Conservation (phyloP, 2,797 vertebrate genomes). For the Amblyopsis hoosieri region DNA sequence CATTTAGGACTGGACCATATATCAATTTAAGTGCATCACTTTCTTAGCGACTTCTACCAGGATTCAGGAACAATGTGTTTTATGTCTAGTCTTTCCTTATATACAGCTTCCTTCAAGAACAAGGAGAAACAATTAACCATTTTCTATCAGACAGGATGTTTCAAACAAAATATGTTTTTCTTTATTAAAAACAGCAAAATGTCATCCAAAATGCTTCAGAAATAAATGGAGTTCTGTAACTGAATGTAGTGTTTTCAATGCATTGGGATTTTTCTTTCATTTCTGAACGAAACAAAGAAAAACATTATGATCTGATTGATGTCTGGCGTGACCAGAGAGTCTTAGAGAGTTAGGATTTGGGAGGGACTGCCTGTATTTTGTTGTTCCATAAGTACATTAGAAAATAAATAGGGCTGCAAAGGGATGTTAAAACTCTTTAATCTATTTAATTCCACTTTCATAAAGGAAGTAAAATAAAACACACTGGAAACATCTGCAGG, state of each 20-base stretch:
- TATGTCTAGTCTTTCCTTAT: not conserved
- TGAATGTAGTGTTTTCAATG: conserved; percentile 21
- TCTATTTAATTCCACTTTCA: conserved; percentile 5
- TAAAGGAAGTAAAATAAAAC: not conserved
- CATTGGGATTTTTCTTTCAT: conserved; percentile 25
- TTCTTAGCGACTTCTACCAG: not conserved
- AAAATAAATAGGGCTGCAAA: conserved; percentile 21
- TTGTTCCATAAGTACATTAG: conserved; percentile 28
- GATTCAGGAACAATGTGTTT: not conserved
- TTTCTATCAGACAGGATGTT: conserved; percentile 5
- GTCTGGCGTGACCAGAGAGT: conserved; percentile 23
- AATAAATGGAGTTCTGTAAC: conserved; percentile 19
- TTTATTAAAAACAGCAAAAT: conserved; percentile 28
- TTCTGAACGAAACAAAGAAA: conserved; percentile 45
- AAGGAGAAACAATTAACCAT: not conserved
- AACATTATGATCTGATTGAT: conserved; percentile 30
- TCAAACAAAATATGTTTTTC: conserved; percentile 10
- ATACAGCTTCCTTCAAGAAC: conserved; percentile 1
- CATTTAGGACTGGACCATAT: not conserved
- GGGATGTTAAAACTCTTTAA: conserved; percentile 22
- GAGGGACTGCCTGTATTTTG: conserved; percentile 18
- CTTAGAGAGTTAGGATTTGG: conserved; percentile 12
- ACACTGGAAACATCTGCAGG: not conserved
- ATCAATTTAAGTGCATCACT: not conserved
- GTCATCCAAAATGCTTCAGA: conserved; percentile 10